Conservation (phyloP, 2,797 vertebrate genomes). For the Pogonophryne albipinna region DNA sequence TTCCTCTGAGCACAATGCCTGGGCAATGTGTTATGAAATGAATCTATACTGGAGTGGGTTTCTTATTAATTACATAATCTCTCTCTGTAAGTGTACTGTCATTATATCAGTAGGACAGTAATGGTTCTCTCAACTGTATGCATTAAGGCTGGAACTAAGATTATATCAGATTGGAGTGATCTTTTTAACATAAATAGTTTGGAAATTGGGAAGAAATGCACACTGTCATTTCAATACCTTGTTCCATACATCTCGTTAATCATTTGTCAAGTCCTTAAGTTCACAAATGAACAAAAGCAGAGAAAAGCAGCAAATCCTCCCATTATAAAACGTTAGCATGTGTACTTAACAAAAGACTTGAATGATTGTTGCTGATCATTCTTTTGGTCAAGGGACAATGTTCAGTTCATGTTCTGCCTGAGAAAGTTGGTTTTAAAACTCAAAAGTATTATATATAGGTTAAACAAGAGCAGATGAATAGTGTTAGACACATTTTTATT, state of each 20-base stretch:
- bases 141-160: not conserved
- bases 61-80: conserved; percentile 37
- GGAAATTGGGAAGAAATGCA: not conserved
- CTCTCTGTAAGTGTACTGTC: conserved; percentile 28
- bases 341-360: not conserved
- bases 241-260: not conserved
- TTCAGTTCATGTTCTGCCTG: too few relatives aligned
- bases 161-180: not conserved
- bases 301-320: not conserved
- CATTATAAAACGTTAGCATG: not conserved
- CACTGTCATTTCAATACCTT: not conserved
- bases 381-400: not conserved
- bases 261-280: too few relatives aligned
- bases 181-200: not conserved
- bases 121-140: not conserved
- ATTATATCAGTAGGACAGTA: conserved; percentile 24
- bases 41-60: conserved; percentile 25
- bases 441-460: not conserved
- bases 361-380: not conserved
- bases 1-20: conserved; percentile 64
- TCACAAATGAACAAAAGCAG: too few relatives aligned
- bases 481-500: not conserved
- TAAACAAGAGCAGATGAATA: not conserved
- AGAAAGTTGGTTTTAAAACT: not conserved
- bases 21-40: conserved; percentile 56